Base-by-base conservation (phyloP, 2,113 vertebrate species). In the Tonatia bakeri region DNA sequence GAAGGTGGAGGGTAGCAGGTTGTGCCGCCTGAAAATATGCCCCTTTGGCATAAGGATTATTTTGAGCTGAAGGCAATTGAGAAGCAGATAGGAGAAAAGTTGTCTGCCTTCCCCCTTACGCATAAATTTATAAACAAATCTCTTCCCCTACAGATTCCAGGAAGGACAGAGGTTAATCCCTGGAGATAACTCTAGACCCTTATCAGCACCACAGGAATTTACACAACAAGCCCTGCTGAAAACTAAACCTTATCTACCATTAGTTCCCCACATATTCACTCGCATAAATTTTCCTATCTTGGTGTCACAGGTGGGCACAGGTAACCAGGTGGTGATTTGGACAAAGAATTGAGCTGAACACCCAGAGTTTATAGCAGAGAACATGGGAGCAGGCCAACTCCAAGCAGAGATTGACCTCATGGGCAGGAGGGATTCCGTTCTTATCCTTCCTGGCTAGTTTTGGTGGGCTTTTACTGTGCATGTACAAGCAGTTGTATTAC, bases 201-300 rank as follows among this genome's bases (percentile, higher is more conserved):
- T 33, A 31, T 12, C 12, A 4, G 31, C 61, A 16, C 8, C 9
- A 17, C 50, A 22, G 24, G 24, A 22, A 36, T 22, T 50, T 22
- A 4, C 31, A 0, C 19, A 8, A n/a, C 22, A 31, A 45, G 20
- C 14, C 36, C 61, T 3, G 36, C 81, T 13, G 1, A 13, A n/a
- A 28, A 67, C 28, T 0, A n/a, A 59, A 56, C 81, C 36, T 54
- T 12, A 2, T 20, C 54, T 19, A 0, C 28, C 4, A 0, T 31
- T 4, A 20, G 16, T 31, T 47, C 33, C 33, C 19, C 9, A 4
- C 36, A 22, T 20, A n/a, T 22, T 36, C 28, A 3, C 38, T 59
- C 31, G 38, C 61, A 22, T 33, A 40, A 38, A 20, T 16, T 45
- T 31, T 45, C 20, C 61, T 67, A 2, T 38, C 69, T 59, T 56